Conservation (phyloP, 2,113 vertebrate species). For the Gorsachius goisagi region DNA sequence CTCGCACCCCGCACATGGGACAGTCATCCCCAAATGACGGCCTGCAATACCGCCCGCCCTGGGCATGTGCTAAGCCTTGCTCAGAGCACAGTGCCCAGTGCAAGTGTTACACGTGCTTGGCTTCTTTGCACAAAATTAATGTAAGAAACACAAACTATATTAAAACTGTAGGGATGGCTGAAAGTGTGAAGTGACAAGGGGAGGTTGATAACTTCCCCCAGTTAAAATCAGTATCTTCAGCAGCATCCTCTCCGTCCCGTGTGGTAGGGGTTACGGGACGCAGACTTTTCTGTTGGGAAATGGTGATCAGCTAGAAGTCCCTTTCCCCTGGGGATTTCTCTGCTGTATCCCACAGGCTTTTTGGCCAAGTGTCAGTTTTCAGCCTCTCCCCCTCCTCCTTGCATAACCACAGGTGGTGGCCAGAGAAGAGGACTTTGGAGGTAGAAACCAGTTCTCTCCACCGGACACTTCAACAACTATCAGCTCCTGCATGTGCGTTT, state of each 20-base stretch:
- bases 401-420: neutral
- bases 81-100: neutral
- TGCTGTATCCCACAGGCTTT: neutral
- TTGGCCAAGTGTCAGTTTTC: neutral
- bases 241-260: neutral
- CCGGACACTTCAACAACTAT: neutral
- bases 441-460: neutral
- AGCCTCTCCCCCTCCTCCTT: neutral
- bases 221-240: neutral
- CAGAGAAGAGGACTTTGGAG: neutral
- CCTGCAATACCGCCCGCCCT: neutral
- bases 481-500: fast-evolving
- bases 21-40: fast-evolving
- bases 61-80: neutral
- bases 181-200: neutral
- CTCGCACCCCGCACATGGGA: fast-evolving
- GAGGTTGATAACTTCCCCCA: neutral
- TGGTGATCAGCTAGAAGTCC: neutral
- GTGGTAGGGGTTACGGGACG: neutral
- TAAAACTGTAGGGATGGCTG: neutral
- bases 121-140: neutral
- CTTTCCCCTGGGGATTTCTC: neutral
- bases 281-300: neutral
- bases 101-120: fast-evolving
- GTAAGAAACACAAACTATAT: neutral